phyloP scores from a whole-genome alignment of 1,140 invertebrate species.

The Lasioglossum baleicum region DNA sequence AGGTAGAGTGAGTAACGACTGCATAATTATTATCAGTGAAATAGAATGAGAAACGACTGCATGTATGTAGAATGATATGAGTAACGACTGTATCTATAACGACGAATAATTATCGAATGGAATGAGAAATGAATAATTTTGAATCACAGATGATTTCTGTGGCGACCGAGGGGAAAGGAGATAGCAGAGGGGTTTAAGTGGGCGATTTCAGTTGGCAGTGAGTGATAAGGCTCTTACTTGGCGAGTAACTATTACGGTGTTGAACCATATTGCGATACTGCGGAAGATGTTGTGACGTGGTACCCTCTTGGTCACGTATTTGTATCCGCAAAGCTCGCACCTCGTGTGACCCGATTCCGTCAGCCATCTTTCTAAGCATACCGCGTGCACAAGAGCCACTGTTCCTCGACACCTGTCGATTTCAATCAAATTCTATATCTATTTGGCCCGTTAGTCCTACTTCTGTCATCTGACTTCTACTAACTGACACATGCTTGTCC shows the following conservation, averaged over 20 bases:
- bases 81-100: too few species aligned
- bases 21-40: too few species aligned
- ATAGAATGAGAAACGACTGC: too few species aligned
- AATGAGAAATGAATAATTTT: too few species aligned
- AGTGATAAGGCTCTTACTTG: constrained; percentile 69
- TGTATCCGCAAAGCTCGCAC: constrained; percentile 83
- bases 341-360: constrained; percentile 82
- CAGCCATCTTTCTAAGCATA: constrained; percentile 86
- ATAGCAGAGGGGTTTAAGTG: background rate
- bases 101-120: too few species aligned
- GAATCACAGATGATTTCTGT: too few species aligned
- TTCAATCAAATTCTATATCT: background rate
- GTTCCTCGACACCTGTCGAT: constrained; percentile 82
- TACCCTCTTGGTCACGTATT: constrained; percentile 80
- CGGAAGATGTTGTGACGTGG: constrained; percentile 80
- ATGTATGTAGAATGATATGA: too few species aligned
- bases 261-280: constrained; percentile 80
- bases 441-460: background rate
- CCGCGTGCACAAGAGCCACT: constrained; percentile 84
- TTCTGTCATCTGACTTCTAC: background rate
- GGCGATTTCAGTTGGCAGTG: too few species aligned
- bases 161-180: too few species aligned
- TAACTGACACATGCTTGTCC: background rate
- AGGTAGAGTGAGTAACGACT: too few species aligned
- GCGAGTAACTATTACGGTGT: constrained; percentile 81